These are phyloP conservation scores for Crepidodera aurea DNA, from an alignment of 2,888 invertebrate species.

Conservation along the genomic window DNA sequence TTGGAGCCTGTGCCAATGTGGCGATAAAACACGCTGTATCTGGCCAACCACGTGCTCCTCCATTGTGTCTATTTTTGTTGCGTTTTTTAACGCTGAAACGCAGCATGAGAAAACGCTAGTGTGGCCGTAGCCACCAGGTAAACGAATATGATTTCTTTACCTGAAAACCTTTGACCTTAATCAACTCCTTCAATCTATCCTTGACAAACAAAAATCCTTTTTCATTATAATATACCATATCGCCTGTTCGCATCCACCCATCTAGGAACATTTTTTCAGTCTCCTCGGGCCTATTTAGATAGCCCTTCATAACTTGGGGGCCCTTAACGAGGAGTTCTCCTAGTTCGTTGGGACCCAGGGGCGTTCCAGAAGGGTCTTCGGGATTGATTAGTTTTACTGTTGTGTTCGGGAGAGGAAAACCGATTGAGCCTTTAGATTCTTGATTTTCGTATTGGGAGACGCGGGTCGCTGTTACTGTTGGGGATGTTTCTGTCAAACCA, in stretches of 20 bases:
- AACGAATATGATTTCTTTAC: too few relatives aligned
- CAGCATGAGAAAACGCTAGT: too few relatives aligned
- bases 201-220: conserved; percentile 73
- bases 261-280: conserved; percentile 62
- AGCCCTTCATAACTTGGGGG: conserved; percentile 85
- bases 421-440: conserved; percentile 60
- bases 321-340: conserved; percentile 82
- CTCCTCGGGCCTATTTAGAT: conserved; percentile 77
- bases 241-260: conserved; percentile 80
- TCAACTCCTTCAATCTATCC: conserved; percentile 83
- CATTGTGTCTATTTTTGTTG: too few relatives aligned
- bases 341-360: conserved; percentile 45
- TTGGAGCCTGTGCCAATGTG: too few relatives aligned
- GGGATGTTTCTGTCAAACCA: conserved; percentile 79
- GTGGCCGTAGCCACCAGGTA: too few relatives aligned
- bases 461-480: conserved; percentile 58
- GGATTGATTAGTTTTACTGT: conserved; percentile 70
- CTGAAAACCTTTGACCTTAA: conserved; percentile 76
- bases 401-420: conserved; percentile 70
- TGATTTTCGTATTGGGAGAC: conserved; percentile 13
- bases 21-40: too few relatives aligned
- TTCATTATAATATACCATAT: conserved; percentile 68
- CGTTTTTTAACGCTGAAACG: too few relatives aligned
- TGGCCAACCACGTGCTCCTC: too few relatives aligned
- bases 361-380: conserved; percentile 49